Evolutionary conservation across 2,113 vertebrate genomes (phyloP).

Genomic region (Circaetus gallicus): DNA sequence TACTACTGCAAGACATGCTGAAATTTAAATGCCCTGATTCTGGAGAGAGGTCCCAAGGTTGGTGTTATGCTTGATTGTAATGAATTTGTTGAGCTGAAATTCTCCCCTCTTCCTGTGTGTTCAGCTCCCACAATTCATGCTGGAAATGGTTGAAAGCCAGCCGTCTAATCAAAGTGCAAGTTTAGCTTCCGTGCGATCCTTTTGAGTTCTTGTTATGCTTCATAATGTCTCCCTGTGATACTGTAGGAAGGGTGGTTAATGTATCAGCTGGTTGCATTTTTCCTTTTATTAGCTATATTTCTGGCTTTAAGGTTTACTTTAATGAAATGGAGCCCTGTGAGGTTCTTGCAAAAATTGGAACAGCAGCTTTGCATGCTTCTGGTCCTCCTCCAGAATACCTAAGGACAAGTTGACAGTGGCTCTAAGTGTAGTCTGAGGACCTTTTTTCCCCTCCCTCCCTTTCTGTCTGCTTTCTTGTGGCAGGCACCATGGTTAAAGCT

Average conservation of each 20-base stretch:
- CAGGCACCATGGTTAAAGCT: neutral
- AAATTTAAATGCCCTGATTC: neutral
- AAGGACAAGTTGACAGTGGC: neutral
- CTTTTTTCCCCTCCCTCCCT: neutral
- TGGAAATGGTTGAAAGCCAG: neutral
- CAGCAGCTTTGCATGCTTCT: neutral
- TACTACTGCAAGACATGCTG: accelerated
- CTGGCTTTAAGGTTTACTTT: neutral
- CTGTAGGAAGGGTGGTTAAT: neutral
- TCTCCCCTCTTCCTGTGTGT: accelerated
- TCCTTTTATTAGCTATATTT: neutral
- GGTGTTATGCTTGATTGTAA: accelerated
- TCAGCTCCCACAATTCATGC: neutral
- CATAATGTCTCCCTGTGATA: accelerated
- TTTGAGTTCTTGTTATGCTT: neutral
- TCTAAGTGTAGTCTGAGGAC: neutral
- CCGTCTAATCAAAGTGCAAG: neutral
- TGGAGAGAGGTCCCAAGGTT: accelerated
- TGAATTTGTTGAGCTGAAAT: neutral
- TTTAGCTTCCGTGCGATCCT: neutral
- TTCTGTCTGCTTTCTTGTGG: neutral
- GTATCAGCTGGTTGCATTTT: neutral
- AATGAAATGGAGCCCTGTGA: neutral
- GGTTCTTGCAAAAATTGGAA: neutral
- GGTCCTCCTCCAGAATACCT: neutral